Evolutionary conservation across 35 echinoderm and acorn worm species (phyloP).

Genomic region (Chiridota heheva): DNA sequence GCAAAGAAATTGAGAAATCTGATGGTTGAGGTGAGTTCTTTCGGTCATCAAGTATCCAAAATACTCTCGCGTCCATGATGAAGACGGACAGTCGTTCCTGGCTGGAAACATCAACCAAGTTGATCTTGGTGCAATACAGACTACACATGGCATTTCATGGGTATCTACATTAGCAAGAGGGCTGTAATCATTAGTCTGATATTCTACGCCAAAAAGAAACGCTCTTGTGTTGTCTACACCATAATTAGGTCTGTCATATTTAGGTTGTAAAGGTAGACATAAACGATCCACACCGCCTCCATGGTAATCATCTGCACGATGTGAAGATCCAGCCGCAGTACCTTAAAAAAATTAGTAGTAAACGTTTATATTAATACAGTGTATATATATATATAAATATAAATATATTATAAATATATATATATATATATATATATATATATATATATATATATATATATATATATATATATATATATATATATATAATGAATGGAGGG

Average conservation of each 20-base stretch:
- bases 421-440: too few species aligned
- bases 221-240: background rate
- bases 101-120: conserved; percentile 45
- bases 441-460: too few species aligned
- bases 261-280: conserved; percentile 6
- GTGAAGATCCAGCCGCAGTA: background rate
- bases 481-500: too few species aligned
- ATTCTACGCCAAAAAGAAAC: background rate
- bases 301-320: background rate
- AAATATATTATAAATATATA: too few species aligned
- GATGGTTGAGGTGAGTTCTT: background rate
- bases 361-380: too few species aligned
- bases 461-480: too few species aligned
- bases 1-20: conserved; percentile 26
- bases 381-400: too few species aligned
- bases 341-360: background rate
- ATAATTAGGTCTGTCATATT: background rate
- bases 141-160: conserved; percentile 8
- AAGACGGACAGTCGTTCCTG: conserved; percentile 17
- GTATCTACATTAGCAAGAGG: background rate
- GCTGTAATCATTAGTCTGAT: background rate
- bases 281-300: conserved; percentile 18
- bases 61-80: conserved; percentile 42
- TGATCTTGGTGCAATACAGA: background rate
- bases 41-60: conserved; percentile 44